Evolutionary conservation across 2,888 invertebrate species (phyloP).

Genomic region (Spodoptera littoralis): DNA sequence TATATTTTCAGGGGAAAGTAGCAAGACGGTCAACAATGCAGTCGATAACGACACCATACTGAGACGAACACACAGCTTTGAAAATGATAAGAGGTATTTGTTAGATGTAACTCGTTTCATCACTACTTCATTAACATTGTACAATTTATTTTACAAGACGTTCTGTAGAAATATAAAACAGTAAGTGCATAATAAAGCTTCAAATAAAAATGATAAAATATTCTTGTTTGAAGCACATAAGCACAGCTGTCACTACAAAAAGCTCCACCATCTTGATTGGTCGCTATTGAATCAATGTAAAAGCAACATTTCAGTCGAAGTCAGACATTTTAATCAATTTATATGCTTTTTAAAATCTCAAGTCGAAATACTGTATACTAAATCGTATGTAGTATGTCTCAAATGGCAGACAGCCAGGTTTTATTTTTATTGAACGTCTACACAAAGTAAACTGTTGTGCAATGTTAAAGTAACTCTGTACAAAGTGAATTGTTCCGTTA

Average conservation of each 20-base stretch:
- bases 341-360: slow-evolving; percentile 6
- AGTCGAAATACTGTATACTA: slow-evolving; percentile 11
- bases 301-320: slow-evolving; percentile 3
- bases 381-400: slow-evolving; percentile 18
- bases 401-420: slow-evolving; percentile 48
- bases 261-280: too few relatives aligned
- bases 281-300: background rate
- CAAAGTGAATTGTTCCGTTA: slow-evolving; percentile 31
- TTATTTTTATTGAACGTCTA: slow-evolving; percentile 45
- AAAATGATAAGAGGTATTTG: slow-evolving; percentile 95
- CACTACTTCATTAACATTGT: slow-evolving; percentile 17
- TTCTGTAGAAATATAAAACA: slow-evolving; percentile 13
- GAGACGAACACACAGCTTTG: slow-evolving; percentile 95
- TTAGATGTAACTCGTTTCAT: slow-evolving; percentile 2
- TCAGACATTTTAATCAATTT: slow-evolving; percentile 8
- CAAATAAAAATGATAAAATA: too few relatives aligned
- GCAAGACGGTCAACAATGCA: slow-evolving; percentile 83
- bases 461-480: slow-evolving; percentile 45
- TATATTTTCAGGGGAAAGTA: slow-evolving; percentile 74
- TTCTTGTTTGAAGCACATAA: too few relatives aligned
- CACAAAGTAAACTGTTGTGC: slow-evolving; percentile 34
- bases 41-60: slow-evolving; percentile 87
- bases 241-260: too few relatives aligned
- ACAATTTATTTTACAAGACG: slow-evolving; percentile 16
- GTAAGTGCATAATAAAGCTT: background rate